Percentiles rank a stretch among this genome's conserved stretches.
Conservation (phyloP, 2,113 vertebrate species). For the Esox niger region DNA sequence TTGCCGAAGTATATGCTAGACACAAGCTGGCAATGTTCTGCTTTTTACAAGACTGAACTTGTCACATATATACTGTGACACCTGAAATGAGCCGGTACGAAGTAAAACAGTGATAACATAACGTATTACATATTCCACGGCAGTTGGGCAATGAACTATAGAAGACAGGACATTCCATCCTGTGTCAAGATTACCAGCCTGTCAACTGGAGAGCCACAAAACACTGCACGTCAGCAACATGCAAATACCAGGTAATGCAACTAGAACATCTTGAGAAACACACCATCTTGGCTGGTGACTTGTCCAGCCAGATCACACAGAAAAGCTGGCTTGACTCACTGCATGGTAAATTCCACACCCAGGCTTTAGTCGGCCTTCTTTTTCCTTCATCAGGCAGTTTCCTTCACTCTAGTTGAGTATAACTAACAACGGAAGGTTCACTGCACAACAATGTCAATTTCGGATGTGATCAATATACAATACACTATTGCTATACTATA, state of each 20-base stretch:
- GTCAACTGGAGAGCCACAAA: not conserved
- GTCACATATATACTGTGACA: not conserved
- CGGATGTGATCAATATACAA: no score
- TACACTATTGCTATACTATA: no score
- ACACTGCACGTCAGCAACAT: no score
- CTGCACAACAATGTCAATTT: no score
- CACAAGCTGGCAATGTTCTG: no score
- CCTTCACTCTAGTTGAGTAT: not conserved
- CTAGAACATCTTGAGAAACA: not conserved
- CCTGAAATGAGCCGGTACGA: not conserved
- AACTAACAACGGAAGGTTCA: not conserved
- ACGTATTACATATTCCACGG: not conserved
- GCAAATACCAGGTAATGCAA: no score
- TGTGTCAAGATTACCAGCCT: not conserved
- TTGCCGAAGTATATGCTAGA: no score
- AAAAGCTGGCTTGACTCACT: no score
- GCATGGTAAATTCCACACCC: slow-evolving; percentile 32
- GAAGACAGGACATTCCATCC: not conserved
- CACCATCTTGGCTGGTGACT: not conserved
- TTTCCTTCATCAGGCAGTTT: not conserved
- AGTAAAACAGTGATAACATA: not conserved
- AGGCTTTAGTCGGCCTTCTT: not conserved
- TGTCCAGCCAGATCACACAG: slow-evolving; percentile 6
- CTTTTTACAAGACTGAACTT: slow-evolving; percentile 12
- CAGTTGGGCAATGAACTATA: no score